phyloP scores from a whole-genome alignment of 2,888 invertebrate species.

The Polydrusus tereticollis region DNA sequence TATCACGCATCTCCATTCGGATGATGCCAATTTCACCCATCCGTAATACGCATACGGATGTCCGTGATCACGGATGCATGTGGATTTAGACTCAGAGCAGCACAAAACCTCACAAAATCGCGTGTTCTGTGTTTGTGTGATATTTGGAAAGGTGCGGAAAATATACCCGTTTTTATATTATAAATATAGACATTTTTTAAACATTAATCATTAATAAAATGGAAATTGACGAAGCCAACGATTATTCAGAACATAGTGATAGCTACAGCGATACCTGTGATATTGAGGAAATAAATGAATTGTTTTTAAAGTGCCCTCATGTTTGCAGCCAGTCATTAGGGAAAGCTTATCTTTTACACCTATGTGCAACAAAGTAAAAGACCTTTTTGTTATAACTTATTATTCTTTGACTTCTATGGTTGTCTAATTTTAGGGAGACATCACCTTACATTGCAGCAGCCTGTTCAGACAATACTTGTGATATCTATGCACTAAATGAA shows the following conservation, averaged over 20 bases:
- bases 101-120: too few species aligned
- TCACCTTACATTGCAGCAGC: slow-evolving; percentile 68
- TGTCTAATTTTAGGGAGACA: slow-evolving; percentile 59
- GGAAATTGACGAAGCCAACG: slow-evolving; percentile 14
- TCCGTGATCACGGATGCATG: too few species aligned
- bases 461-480: slow-evolving; percentile 68
- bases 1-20: too few species aligned
- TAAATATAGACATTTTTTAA: not conserved
- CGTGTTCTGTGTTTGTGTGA: too few species aligned
- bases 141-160: too few species aligned
- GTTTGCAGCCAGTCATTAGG: slow-evolving; percentile 29
- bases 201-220: slow-evolving; percentile 2
- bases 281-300: slow-evolving; percentile 34
- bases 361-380: slow-evolving; percentile 38
- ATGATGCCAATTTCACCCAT: too few species aligned
- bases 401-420: not conserved
- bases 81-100: too few species aligned
- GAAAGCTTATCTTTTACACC: slow-evolving; percentile 43
- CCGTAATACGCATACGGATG: too few species aligned
- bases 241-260: slow-evolving; percentile 11
- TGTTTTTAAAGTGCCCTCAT: slow-evolving; percentile 32
- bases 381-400: not conserved
- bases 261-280: slow-evolving; percentile 27
- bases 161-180: not conserved
- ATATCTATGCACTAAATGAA: slow-evolving; percentile 68